Evolutionary conservation across 53 echinoderm and acorn worm genomes (phyloP).

Genomic region (Luidia sarsii): DNA sequence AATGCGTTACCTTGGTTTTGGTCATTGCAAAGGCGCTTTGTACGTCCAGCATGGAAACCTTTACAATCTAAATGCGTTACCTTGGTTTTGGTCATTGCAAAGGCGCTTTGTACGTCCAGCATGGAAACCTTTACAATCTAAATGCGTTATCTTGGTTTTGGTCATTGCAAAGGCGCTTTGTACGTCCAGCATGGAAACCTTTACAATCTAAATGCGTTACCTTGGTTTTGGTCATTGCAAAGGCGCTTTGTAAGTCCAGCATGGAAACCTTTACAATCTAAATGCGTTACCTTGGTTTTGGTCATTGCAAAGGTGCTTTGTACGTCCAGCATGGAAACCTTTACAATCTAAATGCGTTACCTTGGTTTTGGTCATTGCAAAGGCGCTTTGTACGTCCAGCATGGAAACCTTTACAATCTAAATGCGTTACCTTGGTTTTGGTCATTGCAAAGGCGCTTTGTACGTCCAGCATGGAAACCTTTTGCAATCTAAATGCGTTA

Average conservation of each 20-base stretch:
- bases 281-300: conserved; percentile 84
- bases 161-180: conserved; percentile 86
- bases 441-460: conserved; percentile 86
- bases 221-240: conserved; percentile 91
- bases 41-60: neutral
- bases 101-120: no score
- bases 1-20: conserved; percentile 84
- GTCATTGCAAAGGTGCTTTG: conserved; percentile 86
- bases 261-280: neutral
- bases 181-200: neutral
- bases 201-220: conserved; percentile 42
- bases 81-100: conserved; percentile 91
- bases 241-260: no score
- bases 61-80: conserved; percentile 42
- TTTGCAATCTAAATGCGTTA: conserved; percentile 15
- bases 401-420: neutral
- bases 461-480: neutral
- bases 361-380: conserved; percentile 91
- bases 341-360: conserved; percentile 42
- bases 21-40: conserved; percentile 86
- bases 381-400: no score
- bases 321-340: neutral
- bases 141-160: conserved; percentile 83
- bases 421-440: conserved; percentile 84
- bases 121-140: neutral